Evolutionary conservation across 2,888 invertebrate species (phyloP), one percentile per base, ranked within the genome.

Genomic region (Lucinisca nassula): DNA sequence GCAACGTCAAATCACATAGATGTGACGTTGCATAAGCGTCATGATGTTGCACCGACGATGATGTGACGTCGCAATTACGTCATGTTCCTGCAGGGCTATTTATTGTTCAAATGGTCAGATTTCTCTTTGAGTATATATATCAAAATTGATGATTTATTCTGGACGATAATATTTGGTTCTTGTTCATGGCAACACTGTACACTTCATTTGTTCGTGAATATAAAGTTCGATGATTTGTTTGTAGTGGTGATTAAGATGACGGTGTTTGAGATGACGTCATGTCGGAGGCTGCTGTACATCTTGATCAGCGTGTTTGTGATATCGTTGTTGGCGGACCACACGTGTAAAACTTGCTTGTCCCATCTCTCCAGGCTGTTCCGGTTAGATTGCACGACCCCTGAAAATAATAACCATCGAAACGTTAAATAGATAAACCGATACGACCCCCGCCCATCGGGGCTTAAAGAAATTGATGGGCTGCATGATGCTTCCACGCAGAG

Each of bases 321-420:
- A 49, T 93, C 85, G n/a, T 89, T 85, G 35, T 92, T 92, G 17
- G 93, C 92, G 8, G 95, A 93, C 96, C 96, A 96, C 8, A 96
- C 93, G 91, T 96, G 96, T 12, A 96, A 86, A 73, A 96, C 94
- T 91, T 96, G 95, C 87, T 95, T 95, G 84, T 87, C 88, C 96
- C 96, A 96, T 32, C 92, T 92, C 74, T 95, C 95, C 82, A 93
- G 79, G 0, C 94, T 88, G 84, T 95, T 95, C 73, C 83, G 87
- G 61, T 89, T 93, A 0, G 96, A 94, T 89, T 95, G 95, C 32
- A 93, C 89, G 12, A 96, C 92, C 24, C 95, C 95, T 95, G 89
- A 10, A 90, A 88, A 58, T n/a, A n/a, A n/a, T n/a, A n/a, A n/a
- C n/a, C n/a, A n/a, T n/a, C n/a, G n/a, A n/a, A n/a, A n/a, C n/a